Evolutionary conservation across 2,888 invertebrate species (phyloP), one percentile per base, ranked within the genome.

Genomic region (Anoncus sp.): DNA sequence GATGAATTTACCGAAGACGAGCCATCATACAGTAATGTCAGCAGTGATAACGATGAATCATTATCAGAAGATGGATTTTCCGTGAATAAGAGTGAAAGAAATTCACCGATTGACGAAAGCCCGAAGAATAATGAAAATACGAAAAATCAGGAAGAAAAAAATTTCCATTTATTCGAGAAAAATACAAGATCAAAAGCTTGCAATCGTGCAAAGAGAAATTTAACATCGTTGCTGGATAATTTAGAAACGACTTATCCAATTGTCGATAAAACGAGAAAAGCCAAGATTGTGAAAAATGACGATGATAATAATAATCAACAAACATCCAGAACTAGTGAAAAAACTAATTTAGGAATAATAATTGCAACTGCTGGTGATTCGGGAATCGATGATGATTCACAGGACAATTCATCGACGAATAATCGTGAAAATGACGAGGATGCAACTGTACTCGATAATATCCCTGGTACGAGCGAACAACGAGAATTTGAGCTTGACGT

Each of bases 301-400:
- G 18, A 10, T 12, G 40, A 27, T 40, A 10, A 9, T 20, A 2
- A 57, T 38, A n/a, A 40, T 51, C 31, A 4, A 35, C 47, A 53
- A 22, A 27, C 43, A 6, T 10, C 2, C 10, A 18, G 40, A 45
- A 22, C 18, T n/a, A 47, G n/a, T n/a, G 49, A 12, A 16, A 16
- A 5, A 45, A 18, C 59, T 4, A 40, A 9, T 20, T 7, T 16
- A 3, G 12, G 20, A 22, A 12, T n/a, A 5, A 10, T 12, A 1
- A n/a, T 18, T n/a, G 9, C 67, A 18, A 73, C 75, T 9, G 74
- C 65, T n/a, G 80, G 80, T n/a, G 81, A 82, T 53, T 83, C 85
- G 1, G 83, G 80, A 10, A 81, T 84, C 3, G 83, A 84, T 20
- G 83, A 85, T 16, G 80, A 85, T 69, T 81, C 71, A 0, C 79